phyloP scores from a whole-genome alignment of 1,140 invertebrate species.

The Asobara japonica region DNA sequence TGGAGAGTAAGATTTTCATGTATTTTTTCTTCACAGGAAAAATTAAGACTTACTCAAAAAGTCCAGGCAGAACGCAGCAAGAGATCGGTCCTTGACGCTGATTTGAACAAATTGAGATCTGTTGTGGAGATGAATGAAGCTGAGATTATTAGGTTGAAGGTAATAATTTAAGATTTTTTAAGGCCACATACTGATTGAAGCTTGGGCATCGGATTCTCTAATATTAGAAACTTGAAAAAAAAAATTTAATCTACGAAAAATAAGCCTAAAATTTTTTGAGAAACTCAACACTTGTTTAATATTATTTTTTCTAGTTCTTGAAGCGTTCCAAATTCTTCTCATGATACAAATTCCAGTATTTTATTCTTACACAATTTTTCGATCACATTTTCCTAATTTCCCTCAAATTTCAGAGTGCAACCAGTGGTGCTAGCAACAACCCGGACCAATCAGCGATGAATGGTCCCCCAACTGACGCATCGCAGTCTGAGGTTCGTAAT shows the following conservation, averaged over 20 bases:
- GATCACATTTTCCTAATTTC: background rate
- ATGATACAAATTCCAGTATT: too few species aligned
- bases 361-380: background rate
- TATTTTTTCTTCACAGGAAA: slow-evolving; percentile 46
- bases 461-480: slow-evolving; percentile 52
- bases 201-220: background rate
- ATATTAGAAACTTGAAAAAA: background rate
- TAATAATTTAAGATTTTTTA: slow-evolving; percentile 40
- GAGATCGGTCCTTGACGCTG: slow-evolving; percentile 42
- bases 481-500: slow-evolving; percentile 55
- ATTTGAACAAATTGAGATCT: slow-evolving; percentile 47
- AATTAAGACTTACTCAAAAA: slow-evolving; percentile 43
- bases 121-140: slow-evolving; percentile 48
- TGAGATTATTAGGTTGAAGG: slow-evolving; percentile 54
- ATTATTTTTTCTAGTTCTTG: too few species aligned
- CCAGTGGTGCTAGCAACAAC: slow-evolving; percentile 49
- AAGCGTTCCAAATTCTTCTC: too few species aligned
- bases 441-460: slow-evolving; percentile 52
- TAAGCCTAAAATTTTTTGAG: background rate
- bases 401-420: slow-evolving; percentile 29
- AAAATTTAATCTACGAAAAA: background rate
- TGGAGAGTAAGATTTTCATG: background rate
- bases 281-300: too few species aligned
- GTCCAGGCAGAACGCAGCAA: slow-evolving; percentile 48
- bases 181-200: too few species aligned